Percentiles rank a stretch among this genome's conserved stretches.
Evolutionary conservation across 2,797 vertebrate genomes (phyloP).

Genomic region (Falco rusticolus): DNA sequence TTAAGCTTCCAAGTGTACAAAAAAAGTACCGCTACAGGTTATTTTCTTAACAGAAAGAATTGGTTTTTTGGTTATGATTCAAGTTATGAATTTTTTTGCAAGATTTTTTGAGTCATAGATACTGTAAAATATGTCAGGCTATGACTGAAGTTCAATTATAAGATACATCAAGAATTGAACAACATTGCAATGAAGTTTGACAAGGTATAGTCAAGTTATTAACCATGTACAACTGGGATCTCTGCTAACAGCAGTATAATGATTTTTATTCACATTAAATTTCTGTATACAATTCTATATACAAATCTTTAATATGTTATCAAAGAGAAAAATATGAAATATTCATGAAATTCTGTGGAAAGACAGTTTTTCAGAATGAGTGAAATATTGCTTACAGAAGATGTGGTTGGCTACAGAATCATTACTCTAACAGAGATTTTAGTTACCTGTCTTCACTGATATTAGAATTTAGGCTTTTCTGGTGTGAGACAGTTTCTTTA

Average conservation of each 20-base stretch:
- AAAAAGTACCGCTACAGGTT: not conserved
- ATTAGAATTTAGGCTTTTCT: not conserved
- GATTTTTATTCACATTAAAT: not conserved
- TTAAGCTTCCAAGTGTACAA: not conserved
- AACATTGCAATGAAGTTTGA: not conserved
- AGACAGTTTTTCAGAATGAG: not conserved
- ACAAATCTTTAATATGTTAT: not conserved
- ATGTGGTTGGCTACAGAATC: not conserved
- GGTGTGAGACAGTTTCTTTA: not conserved
- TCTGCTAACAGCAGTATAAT: not conserved
- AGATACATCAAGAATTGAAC: not conserved
- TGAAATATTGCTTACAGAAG: not conserved
- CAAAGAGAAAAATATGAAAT: not conserved
- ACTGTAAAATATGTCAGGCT: not conserved
- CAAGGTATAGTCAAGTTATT: not conserved
- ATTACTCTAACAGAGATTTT: not conserved
- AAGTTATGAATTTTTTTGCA: not conserved
- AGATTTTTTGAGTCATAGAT: not conserved
- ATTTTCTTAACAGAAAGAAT: not conserved
- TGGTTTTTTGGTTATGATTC: not conserved
- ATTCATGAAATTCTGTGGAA: not conserved
- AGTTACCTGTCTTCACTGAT: not conserved
- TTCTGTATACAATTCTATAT: not conserved
- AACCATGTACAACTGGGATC: not conserved
- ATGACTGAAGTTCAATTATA: not conserved